Evolutionary conservation across 2,888 invertebrate species (phyloP).

Genomic region (Drosophila differens): DNA sequence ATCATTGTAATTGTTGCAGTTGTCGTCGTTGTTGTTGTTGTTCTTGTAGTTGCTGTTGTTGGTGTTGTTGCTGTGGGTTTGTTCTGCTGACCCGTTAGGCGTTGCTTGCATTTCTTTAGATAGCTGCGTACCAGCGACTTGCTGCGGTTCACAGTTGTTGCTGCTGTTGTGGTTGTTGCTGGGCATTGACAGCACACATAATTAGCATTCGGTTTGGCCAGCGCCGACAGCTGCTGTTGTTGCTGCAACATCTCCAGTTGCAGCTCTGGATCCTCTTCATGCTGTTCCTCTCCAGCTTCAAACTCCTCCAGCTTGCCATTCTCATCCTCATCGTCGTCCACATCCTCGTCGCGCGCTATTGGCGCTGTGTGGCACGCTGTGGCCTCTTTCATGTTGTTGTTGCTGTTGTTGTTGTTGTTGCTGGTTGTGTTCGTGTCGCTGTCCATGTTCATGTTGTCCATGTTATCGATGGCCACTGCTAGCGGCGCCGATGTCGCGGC

Average conservation of each 20-base stretch:
- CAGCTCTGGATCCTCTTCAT: constrained; percentile 20
- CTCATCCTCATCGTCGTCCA: constrained; percentile 49
- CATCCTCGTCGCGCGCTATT: constrained; percentile 77
- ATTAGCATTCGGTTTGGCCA: constrained; percentile 68
- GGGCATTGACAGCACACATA: constrained; percentile 77
- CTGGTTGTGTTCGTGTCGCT: constrained; percentile 43
- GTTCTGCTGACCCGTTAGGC: constrained; percentile 83
- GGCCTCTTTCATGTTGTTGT: constrained; percentile 55
- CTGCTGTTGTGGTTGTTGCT: constrained; percentile 32
- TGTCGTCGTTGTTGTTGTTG: constrained; percentile 31
- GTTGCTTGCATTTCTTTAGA: constrained; percentile 85
- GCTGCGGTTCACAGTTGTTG: constrained; percentile 74
- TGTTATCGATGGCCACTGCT: constrained; percentile 65
- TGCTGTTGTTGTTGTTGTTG: constrained; percentile 28
- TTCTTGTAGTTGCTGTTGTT: constrained; percentile 17
- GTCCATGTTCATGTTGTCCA: constrained; percentile 61
- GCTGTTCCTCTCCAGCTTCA: constrained; percentile 49
- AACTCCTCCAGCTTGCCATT: constrained; percentile 22
- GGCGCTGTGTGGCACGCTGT: constrained; percentile 71
- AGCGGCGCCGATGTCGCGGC: constrained; percentile 56
- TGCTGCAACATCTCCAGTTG: constrained; percentile 37
- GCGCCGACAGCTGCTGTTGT: constrained; percentile 43
- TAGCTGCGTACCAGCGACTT: constrained; percentile 85
- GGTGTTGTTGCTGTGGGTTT: constrained; percentile 51
- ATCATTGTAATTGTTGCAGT: constrained; percentile 52